Conservation (phyloP, 1,140 invertebrate species). For the Cydia splendana region DNA sequence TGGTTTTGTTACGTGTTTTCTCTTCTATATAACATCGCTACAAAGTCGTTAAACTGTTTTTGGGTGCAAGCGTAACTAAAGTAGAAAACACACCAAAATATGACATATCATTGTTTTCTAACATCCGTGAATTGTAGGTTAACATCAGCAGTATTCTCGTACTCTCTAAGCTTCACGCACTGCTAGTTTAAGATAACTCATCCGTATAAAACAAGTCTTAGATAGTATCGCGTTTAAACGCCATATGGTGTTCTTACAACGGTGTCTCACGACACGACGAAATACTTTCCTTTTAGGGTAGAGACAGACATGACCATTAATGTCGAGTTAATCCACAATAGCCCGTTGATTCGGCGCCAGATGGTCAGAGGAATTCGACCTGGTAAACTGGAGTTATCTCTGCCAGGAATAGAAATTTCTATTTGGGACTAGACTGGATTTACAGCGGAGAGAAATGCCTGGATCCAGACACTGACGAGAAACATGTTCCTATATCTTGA, state of each 20-base stretch:
- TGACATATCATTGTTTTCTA: slow-evolving; percentile 7
- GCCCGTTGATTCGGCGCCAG: slow-evolving; percentile 23
- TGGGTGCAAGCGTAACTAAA: slow-evolving; percentile 14
- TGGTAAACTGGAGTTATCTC: slow-evolving; percentile 2
- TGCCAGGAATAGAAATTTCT: slow-evolving; percentile 9
- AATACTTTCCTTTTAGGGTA: slow-evolving; percentile 13
- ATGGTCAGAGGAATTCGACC: slow-evolving; percentile 29
- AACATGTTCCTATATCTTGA: too few species aligned
- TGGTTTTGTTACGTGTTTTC: not conserved
- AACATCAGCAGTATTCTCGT: not conserved
- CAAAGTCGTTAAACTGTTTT: not conserved
- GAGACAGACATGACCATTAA: slow-evolving; percentile 18
- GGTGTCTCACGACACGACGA: slow-evolving; percentile 1
- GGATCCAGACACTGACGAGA: not conserved
- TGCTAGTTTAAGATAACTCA: slow-evolving; percentile 13
- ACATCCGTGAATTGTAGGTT: slow-evolving; percentile 11
- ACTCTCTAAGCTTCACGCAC: slow-evolving; percentile 14
- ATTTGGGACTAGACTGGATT: slow-evolving; percentile 15
- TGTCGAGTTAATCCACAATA: slow-evolving; percentile 17
- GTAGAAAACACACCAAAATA: slow-evolving; percentile 2
- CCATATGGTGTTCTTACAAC: slow-evolving; percentile 15
- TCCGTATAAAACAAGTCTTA: slow-evolving; percentile 23
- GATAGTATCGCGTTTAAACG: slow-evolving; percentile 9
- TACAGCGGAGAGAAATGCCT: not conserved
- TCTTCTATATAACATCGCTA: not conserved